Evolutionary conservation across 2,113 vertebrate genomes (phyloP).

Genomic region (Formicarius rufipectus): DNA sequence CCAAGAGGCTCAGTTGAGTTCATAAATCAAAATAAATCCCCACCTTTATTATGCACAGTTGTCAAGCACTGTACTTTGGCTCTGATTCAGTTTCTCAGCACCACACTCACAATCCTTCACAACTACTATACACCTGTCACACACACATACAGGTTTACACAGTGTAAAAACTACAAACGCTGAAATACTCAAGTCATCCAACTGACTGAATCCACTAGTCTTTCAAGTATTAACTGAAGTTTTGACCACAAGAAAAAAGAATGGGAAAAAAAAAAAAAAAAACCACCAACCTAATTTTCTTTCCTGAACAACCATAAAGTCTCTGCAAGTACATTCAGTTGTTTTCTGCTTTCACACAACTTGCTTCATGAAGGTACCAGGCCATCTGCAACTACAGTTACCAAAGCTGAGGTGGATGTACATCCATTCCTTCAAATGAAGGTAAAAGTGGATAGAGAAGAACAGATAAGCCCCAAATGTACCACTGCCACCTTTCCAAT

Average conservation of each 20-base stretch:
- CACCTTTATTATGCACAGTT: neutral
- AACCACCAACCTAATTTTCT: neutral
- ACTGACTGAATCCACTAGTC: neutral
- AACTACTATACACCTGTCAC: neutral
- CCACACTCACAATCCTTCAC: neutral
- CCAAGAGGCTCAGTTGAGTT: neutral
- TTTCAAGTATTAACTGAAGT: neutral
- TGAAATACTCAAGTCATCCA: neutral
- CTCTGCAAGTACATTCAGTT: neutral
- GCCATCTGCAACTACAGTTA: neutral
- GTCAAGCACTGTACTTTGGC: neutral
- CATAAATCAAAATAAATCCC: constrained; percentile 33
- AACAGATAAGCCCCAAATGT: neutral
- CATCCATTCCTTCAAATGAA: neutral
- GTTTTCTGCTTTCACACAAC: neutral
- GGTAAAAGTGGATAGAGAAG: neutral
- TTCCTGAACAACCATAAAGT: neutral
- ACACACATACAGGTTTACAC: neutral
- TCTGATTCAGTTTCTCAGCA: constrained; percentile 17
- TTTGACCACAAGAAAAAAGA: neutral
- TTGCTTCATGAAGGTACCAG: neutral
- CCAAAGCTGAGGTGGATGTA: neutral
- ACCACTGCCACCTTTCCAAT: neutral
- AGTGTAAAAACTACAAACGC: neutral
- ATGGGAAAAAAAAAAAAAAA: no score